phyloP scores from a whole-genome alignment of 2,888 invertebrate species.

The Euzophera pinguis region DNA sequence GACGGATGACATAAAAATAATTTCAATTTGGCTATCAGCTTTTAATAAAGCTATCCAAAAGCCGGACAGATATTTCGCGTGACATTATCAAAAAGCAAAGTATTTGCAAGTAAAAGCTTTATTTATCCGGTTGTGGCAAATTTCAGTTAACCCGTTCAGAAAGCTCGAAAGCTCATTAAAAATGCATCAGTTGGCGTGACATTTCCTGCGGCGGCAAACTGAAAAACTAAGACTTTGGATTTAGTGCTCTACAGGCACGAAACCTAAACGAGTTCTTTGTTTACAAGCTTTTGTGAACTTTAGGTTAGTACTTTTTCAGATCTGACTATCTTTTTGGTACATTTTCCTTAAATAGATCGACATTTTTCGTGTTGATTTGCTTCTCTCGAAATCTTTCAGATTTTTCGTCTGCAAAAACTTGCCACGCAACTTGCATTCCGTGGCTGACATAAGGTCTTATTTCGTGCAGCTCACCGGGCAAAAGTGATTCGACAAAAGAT shows the following conservation, averaged over 20 bases:
- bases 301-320: background rate
- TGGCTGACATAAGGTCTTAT: no score
- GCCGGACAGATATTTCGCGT: background rate
- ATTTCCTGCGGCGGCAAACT: background rate
- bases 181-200: conserved; percentile 2
- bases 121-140: background rate
- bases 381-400: no score
- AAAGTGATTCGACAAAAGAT: no score
- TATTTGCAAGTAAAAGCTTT: conserved; percentile 7
- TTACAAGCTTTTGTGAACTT: background rate
- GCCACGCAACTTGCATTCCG: no score
- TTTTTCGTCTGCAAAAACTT: no score
- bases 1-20: no score
- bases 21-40: no score
- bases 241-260: background rate
- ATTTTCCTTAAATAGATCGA: no score
- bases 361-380: no score
- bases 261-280: background rate
- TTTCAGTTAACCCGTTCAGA: background rate
- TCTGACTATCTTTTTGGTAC: no score
- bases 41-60: background rate
- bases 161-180: conserved; percentile 4
- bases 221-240: background rate
- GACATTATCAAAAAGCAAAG: background rate
- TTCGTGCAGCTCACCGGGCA: no score